phyloP scores from a whole-genome alignment of 2,797 vertebrate genomes.

The Coilia nasus region DNA sequence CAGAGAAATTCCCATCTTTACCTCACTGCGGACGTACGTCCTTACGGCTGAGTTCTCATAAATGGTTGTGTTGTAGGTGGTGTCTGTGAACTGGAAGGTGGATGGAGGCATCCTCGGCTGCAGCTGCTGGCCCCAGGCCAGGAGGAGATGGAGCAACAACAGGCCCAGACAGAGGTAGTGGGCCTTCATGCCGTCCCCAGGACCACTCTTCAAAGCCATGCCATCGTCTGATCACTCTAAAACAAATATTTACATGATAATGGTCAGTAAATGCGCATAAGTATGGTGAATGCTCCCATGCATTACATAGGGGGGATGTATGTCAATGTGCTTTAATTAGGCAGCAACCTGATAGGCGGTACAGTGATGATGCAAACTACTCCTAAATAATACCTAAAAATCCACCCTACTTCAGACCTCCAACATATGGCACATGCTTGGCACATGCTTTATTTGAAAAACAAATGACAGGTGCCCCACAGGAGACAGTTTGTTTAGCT shows the following conservation, averaged over 20 bases:
- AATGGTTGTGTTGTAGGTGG: constrained; percentile 87
- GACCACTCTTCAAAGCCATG: constrained; percentile 84
- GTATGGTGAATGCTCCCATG: background rate
- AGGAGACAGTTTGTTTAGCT: too few relatives aligned
- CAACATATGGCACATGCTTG: too few relatives aligned
- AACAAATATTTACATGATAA: constrained; percentile 53
- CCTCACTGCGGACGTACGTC: constrained; percentile 84
- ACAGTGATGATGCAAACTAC: too few relatives aligned
- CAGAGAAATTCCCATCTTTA: constrained; percentile 90
- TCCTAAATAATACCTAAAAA: too few relatives aligned
- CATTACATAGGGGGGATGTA: background rate
- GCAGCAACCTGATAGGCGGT: too few relatives aligned
- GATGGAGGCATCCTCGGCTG: constrained; percentile 49
- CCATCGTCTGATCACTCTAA: constrained; percentile 84
- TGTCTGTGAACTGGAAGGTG: constrained; percentile 82
- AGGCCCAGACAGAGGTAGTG: constrained; percentile 71
- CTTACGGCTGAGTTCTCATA: constrained; percentile 93
- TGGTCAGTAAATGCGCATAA: background rate
- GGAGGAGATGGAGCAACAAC: constrained; percentile 65
- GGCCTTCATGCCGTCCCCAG: constrained; percentile 78
- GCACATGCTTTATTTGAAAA: too few relatives aligned
- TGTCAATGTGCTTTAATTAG: too few relatives aligned
- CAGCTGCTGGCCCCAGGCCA: constrained; percentile 61
- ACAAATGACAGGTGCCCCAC: too few relatives aligned
- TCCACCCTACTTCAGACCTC: too few relatives aligned